These are phyloP conservation scores for Lepus americanus DNA, from an alignment of 2,113 vertebrate genomes.

Conservation along the genomic window DNA sequence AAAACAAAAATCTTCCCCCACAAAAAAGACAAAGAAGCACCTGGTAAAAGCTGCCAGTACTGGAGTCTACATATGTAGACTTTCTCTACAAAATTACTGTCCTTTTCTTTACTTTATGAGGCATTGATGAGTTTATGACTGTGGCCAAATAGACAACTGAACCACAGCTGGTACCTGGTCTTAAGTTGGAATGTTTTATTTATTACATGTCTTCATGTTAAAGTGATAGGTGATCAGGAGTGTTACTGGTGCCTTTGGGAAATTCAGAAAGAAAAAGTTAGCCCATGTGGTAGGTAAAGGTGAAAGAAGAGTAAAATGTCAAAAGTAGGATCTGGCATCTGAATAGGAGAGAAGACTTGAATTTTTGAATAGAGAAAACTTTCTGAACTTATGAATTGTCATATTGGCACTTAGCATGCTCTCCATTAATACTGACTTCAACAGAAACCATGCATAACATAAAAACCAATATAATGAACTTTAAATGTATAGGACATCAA, in stretches of 20 bases:
- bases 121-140: not conserved
- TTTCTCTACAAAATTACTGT: not conserved
- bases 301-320: not conserved
- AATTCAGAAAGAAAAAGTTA: constrained; percentile 20
- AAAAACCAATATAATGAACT: not conserved
- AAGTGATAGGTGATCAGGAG: not conserved
- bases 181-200: not conserved
- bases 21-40: not conserved
- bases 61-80: not conserved
- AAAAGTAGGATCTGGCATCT: not conserved
- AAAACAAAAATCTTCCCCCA: not conserved
- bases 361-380: not conserved
- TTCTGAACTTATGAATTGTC: not conserved
- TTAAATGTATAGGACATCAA: not conserved
- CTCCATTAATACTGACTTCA: not conserved
- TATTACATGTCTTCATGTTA: not conserved
- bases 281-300: not conserved
- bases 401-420: not conserved
- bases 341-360: not conserved
- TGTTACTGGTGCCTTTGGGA: constrained; percentile 34
- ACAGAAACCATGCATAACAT: not conserved
- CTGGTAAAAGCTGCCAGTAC: not conserved
- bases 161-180: not conserved
- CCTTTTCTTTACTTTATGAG: not conserved
- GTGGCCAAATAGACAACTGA: not conserved